Base-by-base conservation (phyloP, 2,888 invertebrate species). In the Perizoma flavofasciatum region DNA sequence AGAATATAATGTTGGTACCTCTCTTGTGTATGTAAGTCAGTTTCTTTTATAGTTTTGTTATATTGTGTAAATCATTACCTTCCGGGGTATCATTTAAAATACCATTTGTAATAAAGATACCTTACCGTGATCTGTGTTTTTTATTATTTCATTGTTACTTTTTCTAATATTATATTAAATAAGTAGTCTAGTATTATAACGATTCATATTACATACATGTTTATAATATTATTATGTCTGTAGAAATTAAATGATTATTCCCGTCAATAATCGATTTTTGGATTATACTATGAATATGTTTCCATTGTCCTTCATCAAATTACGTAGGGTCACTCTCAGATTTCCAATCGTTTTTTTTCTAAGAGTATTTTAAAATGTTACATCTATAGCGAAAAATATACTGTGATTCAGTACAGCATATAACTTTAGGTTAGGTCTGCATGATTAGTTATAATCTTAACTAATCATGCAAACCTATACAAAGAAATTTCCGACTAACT, bases 71-170 rank as follows among this genome's bases (percentile, higher is more conserved):
- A 61, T 56, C 83, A 81, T 83, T 83, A 85, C 40, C 9, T 49
- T 40, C 72, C 77, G 77, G 66, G 81, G 81, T 84, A 82, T 83
- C 77, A 59, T 78, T 75, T 82, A 78, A 82, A 78, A 57, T 64
- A 66, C 64, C 81, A 81, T 83, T 86, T 87, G 80, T 85, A 88
- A 87, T 88, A 87, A 87, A 88, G 83, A 83, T 86, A 87, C 81
- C 81, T 77, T 85, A 83, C 78, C 75, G 79, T 76, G 68, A 81
- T 76, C 55, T 71, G 70, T 83, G 79, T 85, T 85, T 85, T 75
- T 78, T 72, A 78, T 43, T 39, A 54, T 51, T 54, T 51, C 22
- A 45, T 35, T 48, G 7, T 41, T 56, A 22, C n/a, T 49, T 51
- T 53, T 32, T 44, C 35, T 8, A 46, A 50, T 60, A 9, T 40